Conservation (phyloP, 2,888 invertebrate species). For the Lysandra bellargus region DNA sequence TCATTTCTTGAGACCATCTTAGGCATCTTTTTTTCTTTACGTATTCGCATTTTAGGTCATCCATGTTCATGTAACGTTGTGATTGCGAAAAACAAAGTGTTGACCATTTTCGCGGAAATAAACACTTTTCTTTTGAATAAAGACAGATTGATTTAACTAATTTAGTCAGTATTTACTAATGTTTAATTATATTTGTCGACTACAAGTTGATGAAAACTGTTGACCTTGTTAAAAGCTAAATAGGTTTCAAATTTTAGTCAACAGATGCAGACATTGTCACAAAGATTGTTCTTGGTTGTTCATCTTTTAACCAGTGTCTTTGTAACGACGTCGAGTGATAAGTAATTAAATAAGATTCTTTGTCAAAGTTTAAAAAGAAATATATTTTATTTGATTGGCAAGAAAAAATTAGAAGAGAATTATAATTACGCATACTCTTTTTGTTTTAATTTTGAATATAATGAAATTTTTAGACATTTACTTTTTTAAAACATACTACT, state of each 20-base stretch:
- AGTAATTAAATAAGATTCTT: background rate
- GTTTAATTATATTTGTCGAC: constrained; percentile 75
- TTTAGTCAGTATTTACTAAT: constrained; percentile 62
- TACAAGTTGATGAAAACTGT: constrained; percentile 78
- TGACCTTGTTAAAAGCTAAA: constrained; percentile 82
- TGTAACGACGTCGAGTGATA: constrained; percentile 42
- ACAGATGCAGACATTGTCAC: constrained; percentile 80
- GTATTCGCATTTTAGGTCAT: constrained; percentile 82
- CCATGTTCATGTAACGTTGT: constrained; percentile 82
- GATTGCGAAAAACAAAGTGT: constrained; percentile 80
- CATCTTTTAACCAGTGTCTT: constrained; percentile 56
- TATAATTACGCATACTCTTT: background rate
- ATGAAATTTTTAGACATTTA: background rate
- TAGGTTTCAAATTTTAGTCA: constrained; percentile 81
- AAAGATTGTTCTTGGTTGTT: constrained; percentile 65
- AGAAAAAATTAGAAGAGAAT: background rate
- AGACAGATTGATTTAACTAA: constrained; percentile 58
- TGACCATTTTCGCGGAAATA: constrained; percentile 77
- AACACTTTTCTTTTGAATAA: constrained; percentile 63
- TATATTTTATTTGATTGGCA: background rate
- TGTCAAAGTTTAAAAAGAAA: background rate
- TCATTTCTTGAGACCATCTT: constrained; percentile 70
- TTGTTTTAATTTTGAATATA: background rate
- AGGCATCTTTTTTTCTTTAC: constrained; percentile 78
- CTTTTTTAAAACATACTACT: background rate